Evolutionary conservation across 1,140 invertebrate species (phyloP).

Genomic region (Micrasema minimum): DNA sequence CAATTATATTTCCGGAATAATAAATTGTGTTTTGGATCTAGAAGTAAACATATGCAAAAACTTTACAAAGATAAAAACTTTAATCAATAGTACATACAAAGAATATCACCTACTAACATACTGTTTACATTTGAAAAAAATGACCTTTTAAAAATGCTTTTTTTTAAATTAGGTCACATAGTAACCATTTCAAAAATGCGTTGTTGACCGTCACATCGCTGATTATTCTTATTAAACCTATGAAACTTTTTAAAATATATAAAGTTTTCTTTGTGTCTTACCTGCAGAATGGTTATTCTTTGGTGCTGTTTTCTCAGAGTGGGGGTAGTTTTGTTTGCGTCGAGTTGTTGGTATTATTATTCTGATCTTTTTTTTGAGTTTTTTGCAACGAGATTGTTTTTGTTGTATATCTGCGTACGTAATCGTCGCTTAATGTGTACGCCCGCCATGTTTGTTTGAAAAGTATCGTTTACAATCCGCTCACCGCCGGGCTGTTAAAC

Average conservation of each 20-base stretch:
- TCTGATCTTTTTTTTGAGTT: conserved; percentile 26
- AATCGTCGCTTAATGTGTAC: conserved; percentile 30
- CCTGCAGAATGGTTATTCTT: conserved; percentile 30
- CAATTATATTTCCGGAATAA: too few species aligned
- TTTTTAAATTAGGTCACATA: conserved; percentile 32
- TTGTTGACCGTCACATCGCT: conserved; percentile 30
- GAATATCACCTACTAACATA: not conserved
- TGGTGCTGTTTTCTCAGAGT: conserved; percentile 23
- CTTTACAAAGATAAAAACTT: too few species aligned
- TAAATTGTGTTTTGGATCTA: too few species aligned
- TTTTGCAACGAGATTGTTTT: conserved; percentile 30
- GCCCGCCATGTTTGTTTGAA: conserved; percentile 41
- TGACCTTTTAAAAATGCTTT: not conserved
- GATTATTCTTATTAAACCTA: conserved; percentile 35
- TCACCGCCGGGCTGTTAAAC: conserved; percentile 28
- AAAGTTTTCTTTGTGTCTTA: not conserved
- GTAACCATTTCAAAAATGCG: conserved; percentile 38
- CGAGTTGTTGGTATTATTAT: conserved; percentile 1
- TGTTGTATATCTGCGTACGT: conserved; percentile 30
- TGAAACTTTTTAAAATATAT: conserved; percentile 1
- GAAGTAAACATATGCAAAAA: too few species aligned
- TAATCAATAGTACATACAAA: too few species aligned
- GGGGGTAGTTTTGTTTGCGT: conserved; percentile 2
- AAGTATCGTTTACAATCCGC: not conserved
- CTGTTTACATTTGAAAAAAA: not conserved